Evolutionary conservation across 2,797 vertebrate species (phyloP).

Genomic region (Antrozous pallidus): DNA sequence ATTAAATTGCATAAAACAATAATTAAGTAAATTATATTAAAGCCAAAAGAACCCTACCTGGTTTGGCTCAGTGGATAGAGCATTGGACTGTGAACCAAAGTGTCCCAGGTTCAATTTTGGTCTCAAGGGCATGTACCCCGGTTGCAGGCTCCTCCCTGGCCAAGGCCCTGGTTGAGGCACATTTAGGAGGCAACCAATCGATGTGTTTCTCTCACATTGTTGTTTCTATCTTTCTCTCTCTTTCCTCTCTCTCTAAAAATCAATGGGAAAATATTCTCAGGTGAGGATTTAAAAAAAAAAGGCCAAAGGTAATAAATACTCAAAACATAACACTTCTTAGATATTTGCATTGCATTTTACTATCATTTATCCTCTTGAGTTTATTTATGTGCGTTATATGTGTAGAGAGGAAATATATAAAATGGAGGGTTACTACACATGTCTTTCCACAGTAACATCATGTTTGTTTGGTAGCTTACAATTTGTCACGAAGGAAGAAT

Average conservation of each 20-base stretch:
- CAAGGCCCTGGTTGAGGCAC: no score
- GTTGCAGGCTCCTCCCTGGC: no score
- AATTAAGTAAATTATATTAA: neutral
- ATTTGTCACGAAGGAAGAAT: neutral
- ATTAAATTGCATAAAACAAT: neutral
- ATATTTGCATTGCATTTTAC: neutral
- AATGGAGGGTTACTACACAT: neutral
- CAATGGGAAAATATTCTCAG: no score
- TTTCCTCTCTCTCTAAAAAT: no score
- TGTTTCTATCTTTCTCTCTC: no score
- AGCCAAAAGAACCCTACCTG: neutral
- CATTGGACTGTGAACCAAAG: no score
- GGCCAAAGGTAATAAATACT: neutral
- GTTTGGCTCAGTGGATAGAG: no score
- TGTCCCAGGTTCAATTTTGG: no score
- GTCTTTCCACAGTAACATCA: neutral
- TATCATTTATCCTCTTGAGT: neutral
- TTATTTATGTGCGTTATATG: neutral
- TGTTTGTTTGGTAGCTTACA: neutral
- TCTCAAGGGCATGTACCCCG: no score
- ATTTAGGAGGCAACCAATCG: no score
- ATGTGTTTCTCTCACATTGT: no score
- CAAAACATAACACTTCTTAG: neutral
- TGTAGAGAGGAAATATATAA: neutral
- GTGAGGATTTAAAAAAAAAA: neutral